Base-by-base conservation (phyloP, 2,888 invertebrate genomes). In the Smittia sp. region DNA sequence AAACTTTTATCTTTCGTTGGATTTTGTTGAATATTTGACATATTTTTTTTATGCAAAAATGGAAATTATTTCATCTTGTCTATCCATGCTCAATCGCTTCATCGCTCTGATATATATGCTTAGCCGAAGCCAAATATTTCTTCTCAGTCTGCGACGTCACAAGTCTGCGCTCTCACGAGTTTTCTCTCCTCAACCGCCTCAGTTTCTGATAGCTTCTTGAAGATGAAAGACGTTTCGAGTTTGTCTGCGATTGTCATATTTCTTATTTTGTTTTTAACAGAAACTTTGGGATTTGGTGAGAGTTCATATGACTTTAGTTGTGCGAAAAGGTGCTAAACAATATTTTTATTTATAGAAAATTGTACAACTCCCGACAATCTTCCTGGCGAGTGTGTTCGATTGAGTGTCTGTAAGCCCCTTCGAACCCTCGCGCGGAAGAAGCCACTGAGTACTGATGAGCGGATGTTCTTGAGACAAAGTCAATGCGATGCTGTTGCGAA, bases 161-260 rank as follows among this genome's bases (percentile, higher is more conserved):
- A 9, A 32, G 24, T 22, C 46, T 18, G 32, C 52, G n/a, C n/a
- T n/a, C 32, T 32, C 32, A 32, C 32, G 32, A 32, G 9, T 32
- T 9, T 32, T 32, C 32, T 32, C 9, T n/a, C 27, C 65, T 58
- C 58, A 3, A 7, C 6, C 18, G n/a, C 3, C 58, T 58, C 58
- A 62, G 9, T 62, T 22, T 62, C n/a, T 25, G 20, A 24, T 62
- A 22, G 22, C 25, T 13, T 32, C 65, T 65, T 32, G 25, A 65
- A 25, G 27, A 65, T 65, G 65, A 27, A 25, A 27, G 65, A 27
- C 65, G 65, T 27, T 20, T 58, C 22, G 22, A 65, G 7, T 27
- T 65, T 65, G 13, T 27, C 4, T 22, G 13, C 11, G 11, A 4
- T 20, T 4, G 4, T 11, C 11, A 62, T 20, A 11, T 22, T 32